Evolutionary conservation across 2,113 vertebrate genomes (phyloP), one percentile per base, ranked within the genome.

Genomic region (Donacobius atricapilla): DNA sequence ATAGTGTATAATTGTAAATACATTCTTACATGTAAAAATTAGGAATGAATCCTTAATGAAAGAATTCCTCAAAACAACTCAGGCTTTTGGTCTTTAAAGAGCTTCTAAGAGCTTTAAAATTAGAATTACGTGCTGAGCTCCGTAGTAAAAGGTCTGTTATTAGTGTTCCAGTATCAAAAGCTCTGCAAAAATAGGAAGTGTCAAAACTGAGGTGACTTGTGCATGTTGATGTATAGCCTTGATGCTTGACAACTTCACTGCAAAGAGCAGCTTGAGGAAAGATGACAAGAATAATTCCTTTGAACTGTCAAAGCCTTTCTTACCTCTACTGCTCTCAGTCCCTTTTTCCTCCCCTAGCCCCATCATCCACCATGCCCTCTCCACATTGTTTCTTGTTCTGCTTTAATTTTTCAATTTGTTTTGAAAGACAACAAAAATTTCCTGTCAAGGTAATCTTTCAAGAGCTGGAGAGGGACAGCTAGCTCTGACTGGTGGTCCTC

Each of bases 371-470:
- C 1, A 0, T 87, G 47, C 47, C 56, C 42, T 84, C 24, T 93
- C 33, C 42, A 50, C 27, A 40, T 31, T 72, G 22, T n/a, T 91
- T 71, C 57, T 76, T 82, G 24, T 75, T 94, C 73, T 85, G 51
- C 70, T 91, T 85, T 68, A 68, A 50, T 91, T 93, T 93, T 96
- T 68, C 66, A 70, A 27, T 79, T 73, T 70, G 7, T 91, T 95
- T 85, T 63, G 37, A 84, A 95, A 87, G 61, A 69, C 80, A 92
- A 56, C 47, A 82, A 70, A 65, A n/a, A 15, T 23, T 63, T 81
- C 45, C 11, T 68, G 25, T 79, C 37, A 61, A 82, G n/a, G 56
- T 73, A 45, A 25, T 47, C 30, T 75, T 90, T 72, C 21, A 40
- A 65, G 44, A 79, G n/a, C 50, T 17, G 48, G 60, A 91, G 39